Evolutionary conservation across 2,797 vertebrate genomes (phyloP).

Genomic region (Crossoptilon crossoptilon): DNA sequence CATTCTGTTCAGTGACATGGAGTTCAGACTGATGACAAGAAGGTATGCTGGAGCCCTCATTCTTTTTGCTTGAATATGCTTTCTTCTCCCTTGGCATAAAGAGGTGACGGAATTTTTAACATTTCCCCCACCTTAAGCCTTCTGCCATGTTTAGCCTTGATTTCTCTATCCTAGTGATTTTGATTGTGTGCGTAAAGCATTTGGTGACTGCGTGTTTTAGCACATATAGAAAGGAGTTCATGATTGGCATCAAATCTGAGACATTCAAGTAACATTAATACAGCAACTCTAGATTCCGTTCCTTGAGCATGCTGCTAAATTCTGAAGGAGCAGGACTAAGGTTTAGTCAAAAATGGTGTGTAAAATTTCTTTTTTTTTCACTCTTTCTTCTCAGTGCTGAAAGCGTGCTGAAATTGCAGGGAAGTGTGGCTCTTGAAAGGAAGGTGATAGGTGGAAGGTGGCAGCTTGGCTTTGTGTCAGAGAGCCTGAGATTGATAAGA

Average conservation of each 20-base stretch:
- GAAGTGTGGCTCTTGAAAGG: neutral
- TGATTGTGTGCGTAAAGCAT: neutral
- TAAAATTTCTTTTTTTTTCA: no score
- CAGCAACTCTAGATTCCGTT: fast-evolving
- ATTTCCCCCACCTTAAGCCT: neutral
- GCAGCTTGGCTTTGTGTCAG: neutral
- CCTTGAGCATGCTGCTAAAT: neutral
- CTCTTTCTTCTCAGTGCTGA: neutral
- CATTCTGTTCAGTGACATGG: neutral
- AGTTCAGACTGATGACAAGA: neutral
- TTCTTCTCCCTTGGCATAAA: neutral
- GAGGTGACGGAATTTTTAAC: neutral
- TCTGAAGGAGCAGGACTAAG: neutral
- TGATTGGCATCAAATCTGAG: neutral
- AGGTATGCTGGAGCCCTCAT: neutral
- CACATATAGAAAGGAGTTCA: neutral
- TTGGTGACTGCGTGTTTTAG: neutral
- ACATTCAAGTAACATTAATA: neutral
- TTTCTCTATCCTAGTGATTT: neutral
- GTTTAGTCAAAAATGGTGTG: neutral
- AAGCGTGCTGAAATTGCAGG: neutral
- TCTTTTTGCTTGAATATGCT: neutral
- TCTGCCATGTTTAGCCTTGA: neutral
- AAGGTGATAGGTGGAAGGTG: neutral
- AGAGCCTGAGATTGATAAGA: neutral